Percentiles rank a stretch among this genome's conserved stretches.
Conservation (phyloP, 2,797 vertebrate genomes). For the Rhinogobio ventralis region DNA sequence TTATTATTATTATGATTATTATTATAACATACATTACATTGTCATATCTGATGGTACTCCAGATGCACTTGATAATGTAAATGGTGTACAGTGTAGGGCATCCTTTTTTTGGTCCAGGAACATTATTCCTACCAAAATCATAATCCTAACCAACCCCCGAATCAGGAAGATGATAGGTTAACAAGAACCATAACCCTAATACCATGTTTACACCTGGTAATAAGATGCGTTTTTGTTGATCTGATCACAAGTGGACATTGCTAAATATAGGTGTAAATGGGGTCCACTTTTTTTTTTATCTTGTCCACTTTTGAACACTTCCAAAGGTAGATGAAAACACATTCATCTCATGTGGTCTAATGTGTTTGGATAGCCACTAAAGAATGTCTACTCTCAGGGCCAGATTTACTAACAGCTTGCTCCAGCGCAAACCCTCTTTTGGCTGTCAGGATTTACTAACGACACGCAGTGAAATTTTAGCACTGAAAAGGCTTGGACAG, state of each 20-base stretch:
- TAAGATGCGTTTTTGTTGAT: neutral
- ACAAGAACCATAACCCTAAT: neutral
- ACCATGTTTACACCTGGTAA: neutral
- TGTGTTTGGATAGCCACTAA: neutral
- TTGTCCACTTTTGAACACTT: neutral
- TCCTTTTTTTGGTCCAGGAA: neutral
- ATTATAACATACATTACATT: neutral
- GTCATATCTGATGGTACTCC: neutral
- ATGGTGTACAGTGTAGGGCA: neutral
- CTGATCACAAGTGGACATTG: neutral
- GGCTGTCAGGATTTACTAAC: no score
- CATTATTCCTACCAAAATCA: neutral
- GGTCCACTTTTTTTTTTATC: neutral
- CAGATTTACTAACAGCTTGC: no score
- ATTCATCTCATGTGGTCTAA: neutral
- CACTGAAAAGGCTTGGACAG: no score
- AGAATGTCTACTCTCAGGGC: no score
- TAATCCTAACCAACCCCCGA: no score
- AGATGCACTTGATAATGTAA: neutral
- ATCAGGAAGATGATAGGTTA: neutral
- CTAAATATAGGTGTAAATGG: neutral
- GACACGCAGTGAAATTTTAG: no score
- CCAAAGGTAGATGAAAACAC: neutral
- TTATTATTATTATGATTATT: neutral
- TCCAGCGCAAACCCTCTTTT: no score